phyloP scores from a whole-genome alignment of 2,888 invertebrate species.

The Caenorhabditis drosophilae region DNA sequence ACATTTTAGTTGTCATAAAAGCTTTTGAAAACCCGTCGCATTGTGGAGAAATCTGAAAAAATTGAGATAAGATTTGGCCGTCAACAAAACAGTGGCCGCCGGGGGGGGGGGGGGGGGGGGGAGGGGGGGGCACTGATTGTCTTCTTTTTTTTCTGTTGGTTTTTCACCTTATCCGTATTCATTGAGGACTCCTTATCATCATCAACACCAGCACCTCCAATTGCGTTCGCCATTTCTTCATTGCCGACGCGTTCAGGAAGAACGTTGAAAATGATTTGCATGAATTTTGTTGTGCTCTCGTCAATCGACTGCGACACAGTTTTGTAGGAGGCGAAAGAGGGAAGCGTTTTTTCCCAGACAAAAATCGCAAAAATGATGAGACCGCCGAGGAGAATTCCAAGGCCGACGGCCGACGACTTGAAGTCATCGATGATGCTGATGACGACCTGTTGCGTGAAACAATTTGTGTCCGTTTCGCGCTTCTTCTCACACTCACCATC shows the following conservation, averaged over 20 bases:
- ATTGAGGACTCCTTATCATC: too few species aligned
- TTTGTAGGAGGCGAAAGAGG: constrained; percentile 3
- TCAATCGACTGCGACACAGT: constrained; percentile 3
- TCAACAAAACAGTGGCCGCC: too few species aligned
- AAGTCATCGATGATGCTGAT: constrained; percentile 56
- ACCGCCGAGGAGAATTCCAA: constrained; percentile 48
- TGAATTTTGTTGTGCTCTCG: constrained; percentile 41
- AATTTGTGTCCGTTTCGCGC: too few species aligned
- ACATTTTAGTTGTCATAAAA: background rate
- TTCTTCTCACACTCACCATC: constrained; percentile 32
- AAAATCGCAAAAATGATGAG: constrained; percentile 54
- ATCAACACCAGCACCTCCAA: constrained; percentile 13
- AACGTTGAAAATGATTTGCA: constrained; percentile 56
- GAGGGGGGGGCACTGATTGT: too few species aligned
- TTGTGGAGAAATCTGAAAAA: too few species aligned
- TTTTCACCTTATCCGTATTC: background rate
- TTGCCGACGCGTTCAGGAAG: constrained; percentile 47
- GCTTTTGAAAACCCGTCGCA: too few species aligned
- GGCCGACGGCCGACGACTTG: constrained; percentile 48
- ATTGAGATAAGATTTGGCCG: too few species aligned
- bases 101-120: too few species aligned
- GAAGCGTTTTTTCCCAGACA: constrained; percentile 45
- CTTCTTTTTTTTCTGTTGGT: too few species aligned
- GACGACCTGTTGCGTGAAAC: constrained; percentile 25
- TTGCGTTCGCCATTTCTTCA: constrained; percentile 36